phyloP scores from a whole-genome alignment of 2,797 vertebrate genomes.

The Coranthus polyacanthus region DNA sequence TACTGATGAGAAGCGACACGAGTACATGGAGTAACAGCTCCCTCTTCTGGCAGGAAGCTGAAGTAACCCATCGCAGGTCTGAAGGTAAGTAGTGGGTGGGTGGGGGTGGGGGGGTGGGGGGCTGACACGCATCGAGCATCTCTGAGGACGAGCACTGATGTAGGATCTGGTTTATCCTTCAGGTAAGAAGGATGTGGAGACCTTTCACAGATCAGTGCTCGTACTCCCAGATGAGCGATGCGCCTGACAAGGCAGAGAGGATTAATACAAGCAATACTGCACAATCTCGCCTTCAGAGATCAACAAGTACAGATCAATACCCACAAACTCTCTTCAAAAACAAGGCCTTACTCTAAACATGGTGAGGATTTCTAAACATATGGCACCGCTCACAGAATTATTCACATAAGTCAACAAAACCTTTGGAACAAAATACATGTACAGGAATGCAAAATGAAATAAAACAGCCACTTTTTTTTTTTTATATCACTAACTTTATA shows the following conservation, averaged over 20 bases:
- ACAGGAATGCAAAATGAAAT: constrained; percentile 86
- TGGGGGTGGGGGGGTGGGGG: not conserved
- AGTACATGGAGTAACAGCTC: constrained; percentile 61
- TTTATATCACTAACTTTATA: constrained; percentile 77
- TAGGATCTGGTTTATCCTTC: constrained; percentile 14
- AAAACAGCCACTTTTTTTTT: constrained; percentile 68
- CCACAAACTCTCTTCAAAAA: constrained; percentile 52
- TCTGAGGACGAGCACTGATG: constrained; percentile 29
- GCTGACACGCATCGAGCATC: constrained; percentile 22
- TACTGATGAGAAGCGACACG: constrained; percentile 61
- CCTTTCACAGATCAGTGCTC: constrained; percentile 40
- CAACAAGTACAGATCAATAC: constrained; percentile 46
- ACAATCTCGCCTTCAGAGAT: constrained; percentile 54
- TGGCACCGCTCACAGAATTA: constrained; percentile 88
- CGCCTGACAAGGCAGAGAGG: constrained; percentile 50
- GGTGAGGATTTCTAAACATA: constrained; percentile 75
- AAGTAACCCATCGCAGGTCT: constrained; percentile 31
- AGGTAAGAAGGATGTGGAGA: constrained; percentile 13
- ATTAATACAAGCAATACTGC: constrained; percentile 63
- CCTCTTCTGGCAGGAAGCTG: constrained; percentile 69
- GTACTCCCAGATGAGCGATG: constrained; percentile 31
- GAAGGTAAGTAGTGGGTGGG: not conserved
- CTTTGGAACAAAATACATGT: constrained; percentile 78
- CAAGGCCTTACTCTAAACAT: constrained; percentile 70
- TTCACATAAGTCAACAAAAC: constrained; percentile 83